Conservation (phyloP, 2,888 invertebrate species). For the Aporophyla nigra region DNA sequence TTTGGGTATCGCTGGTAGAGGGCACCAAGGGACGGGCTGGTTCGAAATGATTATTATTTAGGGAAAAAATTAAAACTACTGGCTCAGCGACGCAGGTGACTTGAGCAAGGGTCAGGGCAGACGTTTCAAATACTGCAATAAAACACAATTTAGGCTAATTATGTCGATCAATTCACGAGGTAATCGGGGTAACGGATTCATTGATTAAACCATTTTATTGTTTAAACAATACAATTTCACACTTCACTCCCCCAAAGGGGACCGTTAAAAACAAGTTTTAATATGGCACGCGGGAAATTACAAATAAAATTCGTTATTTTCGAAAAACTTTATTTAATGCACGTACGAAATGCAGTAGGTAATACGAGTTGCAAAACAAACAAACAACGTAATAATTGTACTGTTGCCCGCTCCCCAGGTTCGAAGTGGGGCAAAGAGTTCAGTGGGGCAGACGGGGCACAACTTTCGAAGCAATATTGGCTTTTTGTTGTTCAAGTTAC, state of each 20-base stretch:
- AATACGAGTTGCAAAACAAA: conserved; percentile 77
- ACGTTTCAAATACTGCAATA: too few species aligned
- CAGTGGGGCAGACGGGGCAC: conserved; percentile 18
- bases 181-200: too few species aligned
- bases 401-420: conserved; percentile 70
- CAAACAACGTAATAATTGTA: conserved; percentile 78
- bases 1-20: too few species aligned
- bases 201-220: not conserved
- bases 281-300: conserved; percentile 59
- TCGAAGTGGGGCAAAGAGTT: conserved; percentile 57
- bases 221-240: conserved; percentile 3
- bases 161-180: too few species aligned
- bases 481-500: not conserved
- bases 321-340: conserved; percentile 71
- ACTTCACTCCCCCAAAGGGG: not conserved
- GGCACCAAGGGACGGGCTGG: too few species aligned
- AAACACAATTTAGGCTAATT: not conserved
- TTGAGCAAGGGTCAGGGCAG: too few species aligned
- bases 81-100: too few species aligned
- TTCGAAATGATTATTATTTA: too few species aligned
- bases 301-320: conserved; percentile 60
- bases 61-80: too few species aligned
- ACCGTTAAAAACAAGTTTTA: conserved; percentile 49
- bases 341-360: conserved; percentile 74
- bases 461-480: conserved; percentile 23